Evolutionary conservation across 2,113 vertebrate species (phyloP).

Genomic region (Lepus europaeus): DNA sequence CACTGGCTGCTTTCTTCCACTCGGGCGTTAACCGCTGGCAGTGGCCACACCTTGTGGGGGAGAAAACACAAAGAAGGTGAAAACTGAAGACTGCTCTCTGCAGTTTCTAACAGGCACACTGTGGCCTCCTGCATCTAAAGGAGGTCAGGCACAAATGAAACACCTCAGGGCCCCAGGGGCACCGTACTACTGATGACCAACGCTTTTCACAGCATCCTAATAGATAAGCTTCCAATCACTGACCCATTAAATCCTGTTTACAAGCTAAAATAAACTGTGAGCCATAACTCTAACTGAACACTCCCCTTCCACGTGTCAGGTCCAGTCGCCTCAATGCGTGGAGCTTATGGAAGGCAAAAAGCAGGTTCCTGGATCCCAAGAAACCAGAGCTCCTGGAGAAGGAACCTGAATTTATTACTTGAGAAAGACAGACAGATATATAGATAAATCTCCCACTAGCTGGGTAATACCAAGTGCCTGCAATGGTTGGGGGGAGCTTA

Average conservation of each 20-base stretch:
- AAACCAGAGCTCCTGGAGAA: neutral
- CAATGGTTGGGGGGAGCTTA: too few relatives aligned
- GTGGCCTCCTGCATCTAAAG: too few relatives aligned
- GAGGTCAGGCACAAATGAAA: neutral
- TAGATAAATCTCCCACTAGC: too few relatives aligned
- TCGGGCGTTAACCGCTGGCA: conserved; percentile 94
- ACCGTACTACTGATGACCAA: neutral
- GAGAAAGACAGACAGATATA: too few relatives aligned
- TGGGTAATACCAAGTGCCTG: too few relatives aligned
- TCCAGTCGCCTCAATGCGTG: neutral
- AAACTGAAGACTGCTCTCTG: neutral
- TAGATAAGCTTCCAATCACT: neutral
- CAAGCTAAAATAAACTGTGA: neutral
- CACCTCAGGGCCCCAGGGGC: neutral
- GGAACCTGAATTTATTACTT: neutral
- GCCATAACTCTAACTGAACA: neutral
- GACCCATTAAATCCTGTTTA: neutral
- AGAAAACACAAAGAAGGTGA: neutral
- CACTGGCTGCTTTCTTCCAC: conserved; percentile 97
- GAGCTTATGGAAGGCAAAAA: neutral
- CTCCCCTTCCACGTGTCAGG: neutral
- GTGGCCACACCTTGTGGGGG: conserved; percentile 94
- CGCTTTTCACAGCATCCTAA: neutral
- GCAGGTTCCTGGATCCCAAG: neutral
- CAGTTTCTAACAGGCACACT: neutral